Evolutionary conservation across 2,888 invertebrate species (phyloP).

Genomic region (Lepidochitona cinerea): DNA sequence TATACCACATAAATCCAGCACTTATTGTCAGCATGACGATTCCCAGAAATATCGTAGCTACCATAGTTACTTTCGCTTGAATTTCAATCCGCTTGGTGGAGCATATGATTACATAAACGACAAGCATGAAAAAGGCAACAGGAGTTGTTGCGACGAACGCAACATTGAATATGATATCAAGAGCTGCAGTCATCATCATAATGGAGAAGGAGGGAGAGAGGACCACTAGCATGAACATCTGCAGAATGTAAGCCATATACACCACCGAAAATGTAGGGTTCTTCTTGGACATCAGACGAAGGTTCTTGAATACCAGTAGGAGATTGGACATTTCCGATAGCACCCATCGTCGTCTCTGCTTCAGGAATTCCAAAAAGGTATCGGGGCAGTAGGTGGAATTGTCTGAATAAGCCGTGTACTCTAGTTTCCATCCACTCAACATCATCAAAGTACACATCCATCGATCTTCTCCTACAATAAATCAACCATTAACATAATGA

Average conservation of each 20-base stretch:
- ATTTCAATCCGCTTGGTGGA: constrained; percentile 26
- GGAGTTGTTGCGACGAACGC: constrained; percentile 30
- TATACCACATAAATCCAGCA: constrained; percentile 38
- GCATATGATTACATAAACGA: constrained; percentile 34
- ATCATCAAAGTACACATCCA: constrained; percentile 55
- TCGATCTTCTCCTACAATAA: constrained; percentile 46
- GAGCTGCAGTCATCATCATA: constrained; percentile 37
- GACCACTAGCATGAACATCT: constrained; percentile 45
- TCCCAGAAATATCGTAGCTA: constrained; percentile 30
- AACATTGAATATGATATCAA: constrained; percentile 42
- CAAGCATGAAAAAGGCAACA: constrained; percentile 20
- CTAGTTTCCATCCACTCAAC: constrained; percentile 49
- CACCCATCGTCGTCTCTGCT: constrained; percentile 50
- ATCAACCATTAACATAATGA: too few species aligned
- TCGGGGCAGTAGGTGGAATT: constrained; percentile 54
- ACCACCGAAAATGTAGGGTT: constrained; percentile 45
- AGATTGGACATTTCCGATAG: constrained; percentile 49
- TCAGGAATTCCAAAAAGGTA: constrained; percentile 43
- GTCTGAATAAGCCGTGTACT: constrained; percentile 41
- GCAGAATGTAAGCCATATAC: constrained; percentile 42
- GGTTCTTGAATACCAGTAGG: constrained; percentile 40
- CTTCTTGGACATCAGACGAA: constrained; percentile 28
- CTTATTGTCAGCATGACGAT: constrained; percentile 33
- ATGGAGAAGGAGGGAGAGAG: constrained; percentile 45
- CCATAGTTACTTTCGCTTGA: constrained; percentile 36